A percentile compares a stretch with the other conserved stretches of the same genome.
Conservation (phyloP, 2,113 vertebrate species). For the Trichomycterus rosablanca region DNA sequence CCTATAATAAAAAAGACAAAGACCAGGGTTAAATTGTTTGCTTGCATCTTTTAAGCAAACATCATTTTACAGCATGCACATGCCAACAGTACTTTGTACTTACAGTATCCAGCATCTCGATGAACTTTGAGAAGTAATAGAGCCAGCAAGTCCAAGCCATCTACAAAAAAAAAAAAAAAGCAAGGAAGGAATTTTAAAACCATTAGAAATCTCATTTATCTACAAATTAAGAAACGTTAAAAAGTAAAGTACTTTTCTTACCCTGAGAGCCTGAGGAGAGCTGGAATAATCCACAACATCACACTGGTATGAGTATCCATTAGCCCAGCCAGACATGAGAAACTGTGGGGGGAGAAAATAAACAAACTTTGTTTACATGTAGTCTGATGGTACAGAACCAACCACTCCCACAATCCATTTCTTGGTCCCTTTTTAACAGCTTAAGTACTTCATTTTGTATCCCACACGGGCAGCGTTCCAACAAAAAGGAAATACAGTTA, state of each 20-base stretch:
- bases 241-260: conserved; percentile 53
- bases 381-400: too few relatives aligned
- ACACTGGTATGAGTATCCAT: conserved; percentile 77
- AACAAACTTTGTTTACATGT: conserved; percentile 47
- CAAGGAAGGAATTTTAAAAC: background rate
- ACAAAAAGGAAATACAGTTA: too few relatives aligned
- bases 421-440: background rate
- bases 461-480: too few relatives aligned
- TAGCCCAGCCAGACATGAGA: conserved; percentile 85
- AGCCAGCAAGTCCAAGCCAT: conserved; percentile 83
- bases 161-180: conserved; percentile 47
- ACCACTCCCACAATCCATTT: conserved; percentile 4
- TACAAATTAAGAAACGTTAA: too few relatives aligned
- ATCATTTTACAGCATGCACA: background rate
- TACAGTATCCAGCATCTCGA: conserved; percentile 84
- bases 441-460: background rate
- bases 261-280: conserved; percentile 74
- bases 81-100: conserved; percentile 47
- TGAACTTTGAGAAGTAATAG: conserved; percentile 85
- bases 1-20: conserved; percentile 49
- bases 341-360: conserved; percentile 83
- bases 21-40: too few relatives aligned
- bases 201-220: too few relatives aligned
- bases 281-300: conserved; percentile 80
- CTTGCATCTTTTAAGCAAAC: too few relatives aligned